Base-by-base conservation (phyloP, 2,888 invertebrate genomes). In the Andrena fulva region DNA sequence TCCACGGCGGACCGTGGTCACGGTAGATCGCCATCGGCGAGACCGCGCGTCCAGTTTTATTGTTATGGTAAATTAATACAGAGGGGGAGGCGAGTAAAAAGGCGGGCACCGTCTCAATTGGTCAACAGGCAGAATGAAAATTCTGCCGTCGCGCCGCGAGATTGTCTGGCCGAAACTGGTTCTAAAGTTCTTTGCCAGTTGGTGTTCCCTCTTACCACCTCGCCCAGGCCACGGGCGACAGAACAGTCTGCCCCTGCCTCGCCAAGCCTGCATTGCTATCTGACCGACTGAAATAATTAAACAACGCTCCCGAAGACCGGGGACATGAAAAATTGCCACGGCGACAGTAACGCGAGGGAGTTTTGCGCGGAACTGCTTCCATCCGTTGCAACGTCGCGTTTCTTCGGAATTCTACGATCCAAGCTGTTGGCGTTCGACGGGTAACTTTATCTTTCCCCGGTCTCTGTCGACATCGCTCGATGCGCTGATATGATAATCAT, bases 101-200 rank as follows among this genome's bases (percentile, higher is more conserved):
- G 68, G 62, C 52, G 64, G 27, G 66, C 63, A 56, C 42, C 77
- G 63, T 69, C 64, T 82, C 83, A 77, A 83, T 88, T 85, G 83
- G 81, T 81, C 88, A 77, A 80, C 62, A 59, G 83, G 77, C 75
- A 20, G 81, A 88, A 85, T 87, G 42, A 75, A 84, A 79, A 87
- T 89, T 88, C 81, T 80, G 72, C 64, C 79, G 71, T 8, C 59
- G 73, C 67, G 56, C 68, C 52, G 31, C 69, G 75, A 62, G 82
- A 77, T 74, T 73, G 82, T 85, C 88, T 78, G 82, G 86, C 76
- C 42, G 72, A 82, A 89, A 89, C 89, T 89, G 89, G 89, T 89
- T 89, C 79, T 68, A 70, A 86, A 87, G 89, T 85, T 83, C 85
- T 89, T 85, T 86, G 73, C 82, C 79, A 52, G 62, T 68, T 67